phyloP scores from a whole-genome alignment of 1,140 invertebrate species.

The Bombus polaris region DNA sequence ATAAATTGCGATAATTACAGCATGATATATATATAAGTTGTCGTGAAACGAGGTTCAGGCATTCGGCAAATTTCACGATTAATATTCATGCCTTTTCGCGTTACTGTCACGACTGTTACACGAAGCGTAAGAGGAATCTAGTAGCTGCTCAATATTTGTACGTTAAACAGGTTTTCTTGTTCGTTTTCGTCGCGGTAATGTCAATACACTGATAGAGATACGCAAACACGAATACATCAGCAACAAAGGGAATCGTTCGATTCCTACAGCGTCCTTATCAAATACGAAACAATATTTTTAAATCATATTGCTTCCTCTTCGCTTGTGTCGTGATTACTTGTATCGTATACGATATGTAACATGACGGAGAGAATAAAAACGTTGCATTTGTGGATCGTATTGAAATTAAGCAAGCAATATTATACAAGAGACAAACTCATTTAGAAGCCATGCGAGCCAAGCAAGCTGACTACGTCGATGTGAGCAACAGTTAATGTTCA shows the following conservation, averaged over 20 bases:
- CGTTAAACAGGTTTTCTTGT: conserved; percentile 56
- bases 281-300: background rate
- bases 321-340: background rate
- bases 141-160: conserved; percentile 61
- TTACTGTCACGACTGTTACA: conserved; percentile 19
- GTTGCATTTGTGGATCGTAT: background rate
- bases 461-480: conserved; percentile 30
- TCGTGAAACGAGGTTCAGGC: background rate
- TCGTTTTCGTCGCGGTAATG: conserved; percentile 36
- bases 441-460: background rate
- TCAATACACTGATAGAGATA: conserved; percentile 27
- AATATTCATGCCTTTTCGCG: conserved; percentile 12
- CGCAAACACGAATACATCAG: conserved; percentile 39
- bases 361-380: background rate
- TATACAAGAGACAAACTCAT: background rate
- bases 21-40: background rate
- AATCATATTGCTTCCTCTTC: background rate
- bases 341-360: background rate
- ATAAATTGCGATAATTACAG: background rate
- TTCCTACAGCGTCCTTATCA: background rate
- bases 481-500: conserved; percentile 65
- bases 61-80: background rate
- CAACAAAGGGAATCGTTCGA: background rate
- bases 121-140: conserved; percentile 23
- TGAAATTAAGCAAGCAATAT: background rate